Evolutionary conservation across 2,888 invertebrate species (phyloP), one percentile per base, ranked within the genome.

Genomic region (Ochlodes sylvanus): DNA sequence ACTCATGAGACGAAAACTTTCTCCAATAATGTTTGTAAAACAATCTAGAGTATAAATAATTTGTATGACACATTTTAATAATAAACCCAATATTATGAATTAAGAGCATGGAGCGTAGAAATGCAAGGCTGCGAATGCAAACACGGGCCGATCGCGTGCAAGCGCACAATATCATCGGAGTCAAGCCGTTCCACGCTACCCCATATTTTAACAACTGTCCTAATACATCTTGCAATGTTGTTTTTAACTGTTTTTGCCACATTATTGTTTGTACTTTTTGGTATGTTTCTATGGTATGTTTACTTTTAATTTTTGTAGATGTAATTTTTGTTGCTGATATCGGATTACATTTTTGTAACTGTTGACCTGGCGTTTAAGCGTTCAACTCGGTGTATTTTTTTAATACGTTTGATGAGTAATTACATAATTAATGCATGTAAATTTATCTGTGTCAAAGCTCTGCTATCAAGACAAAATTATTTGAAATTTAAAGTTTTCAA

Each of bases 161-260:
- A 81, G 82, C 84, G 81, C 82, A 83, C 90, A 85, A 85, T 90
- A 89, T 87, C 83, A 84, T 72, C 80, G 84, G 83, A 87, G 85
- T 86, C 87, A 87, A 87, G 84, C 87, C 83, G 87, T 76, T 83
- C 81, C 78, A 84, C 83, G 85, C 88, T 89, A 92, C 93, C 93
- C 93, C 88, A 92, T 93, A 92, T 93, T 93, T 93, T 93, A 93
- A 93, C 93, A 93, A 93, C 93, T 93, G 93, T 93, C 92, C 93
- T 92, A 92, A 92, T 93, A 91, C 92, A 93, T 93, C 93, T 92
- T 91, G 89, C 92, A 90, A 92, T 93, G 91, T 93, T 93, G 87
- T 92, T 92, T 92, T 92, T 89, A 90, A 91, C 87, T 90, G 90
- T 92, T 90, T 90, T 89, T 88, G 88, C 90, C 85, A 90, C 85